Conservation (phyloP, 2,113 vertebrate genomes). For the Rhinichthys klamathensis region DNA sequence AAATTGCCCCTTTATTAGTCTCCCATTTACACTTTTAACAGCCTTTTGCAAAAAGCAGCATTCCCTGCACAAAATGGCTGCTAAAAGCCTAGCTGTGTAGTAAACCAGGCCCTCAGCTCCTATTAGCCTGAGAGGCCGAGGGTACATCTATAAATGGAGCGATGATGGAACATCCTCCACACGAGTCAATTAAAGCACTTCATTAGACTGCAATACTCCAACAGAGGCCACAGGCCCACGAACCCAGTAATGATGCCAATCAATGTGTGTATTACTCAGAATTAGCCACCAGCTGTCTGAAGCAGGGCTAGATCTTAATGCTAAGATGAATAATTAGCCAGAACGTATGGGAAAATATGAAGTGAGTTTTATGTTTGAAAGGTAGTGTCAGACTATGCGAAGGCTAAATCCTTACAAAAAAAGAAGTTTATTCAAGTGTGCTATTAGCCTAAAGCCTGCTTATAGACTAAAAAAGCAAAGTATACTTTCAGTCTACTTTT, state of each 20-base stretch:
- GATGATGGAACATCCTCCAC: conserved; percentile 37
- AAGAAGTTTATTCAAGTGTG: too few relatives aligned
- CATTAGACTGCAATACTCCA: conserved; percentile 59
- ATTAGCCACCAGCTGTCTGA: neutral
- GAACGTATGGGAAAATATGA: neutral
- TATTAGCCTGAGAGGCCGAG: conserved; percentile 69
- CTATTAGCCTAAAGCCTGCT: too few relatives aligned
- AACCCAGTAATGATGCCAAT: conserved; percentile 20
- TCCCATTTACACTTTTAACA: conserved; percentile 72
- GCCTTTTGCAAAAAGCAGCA: conserved; percentile 63
- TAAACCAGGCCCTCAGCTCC: conserved; percentile 61
- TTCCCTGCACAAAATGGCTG: conserved; percentile 67
- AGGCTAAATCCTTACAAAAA: neutral
- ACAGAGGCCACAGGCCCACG: conserved; percentile 38
- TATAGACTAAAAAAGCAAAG: too few relatives aligned
- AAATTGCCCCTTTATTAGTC: conserved; percentile 75
- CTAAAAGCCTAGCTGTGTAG: conserved; percentile 69
- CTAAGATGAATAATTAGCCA: neutral
- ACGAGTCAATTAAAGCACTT: conserved; percentile 68
- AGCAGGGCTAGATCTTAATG: neutral
- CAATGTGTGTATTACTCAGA: conserved; percentile 24
- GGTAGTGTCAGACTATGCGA: neutral
- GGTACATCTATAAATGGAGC: conserved; percentile 48
- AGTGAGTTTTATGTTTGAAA: neutral
- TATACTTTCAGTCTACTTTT: too few relatives aligned